phyloP scores from a whole-genome alignment of 2,797 vertebrate genomes.

The Gambusia yucatana region DNA sequence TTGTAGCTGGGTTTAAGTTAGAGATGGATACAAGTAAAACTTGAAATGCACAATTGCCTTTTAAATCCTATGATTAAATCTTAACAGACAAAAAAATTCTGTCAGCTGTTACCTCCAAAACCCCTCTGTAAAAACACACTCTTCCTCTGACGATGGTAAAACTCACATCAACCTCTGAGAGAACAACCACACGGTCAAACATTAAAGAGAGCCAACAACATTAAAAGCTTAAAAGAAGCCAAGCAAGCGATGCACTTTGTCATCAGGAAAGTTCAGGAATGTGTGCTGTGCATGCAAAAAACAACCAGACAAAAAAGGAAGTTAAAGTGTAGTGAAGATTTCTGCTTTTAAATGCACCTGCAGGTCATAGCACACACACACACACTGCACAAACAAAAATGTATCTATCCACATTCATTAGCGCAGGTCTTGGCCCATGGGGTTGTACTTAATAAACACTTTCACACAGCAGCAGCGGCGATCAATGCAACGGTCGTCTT shows the following conservation, averaged over 20 bases:
- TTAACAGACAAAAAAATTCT: constrained; percentile 37
- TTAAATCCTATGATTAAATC: constrained; percentile 24
- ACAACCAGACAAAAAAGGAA: constrained; percentile 22
- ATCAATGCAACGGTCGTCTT: constrained; percentile 61
- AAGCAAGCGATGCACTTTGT: constrained; percentile 11
- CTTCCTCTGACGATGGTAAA: constrained; percentile 18
- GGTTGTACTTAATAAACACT: constrained; percentile 50
- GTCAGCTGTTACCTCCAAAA: constrained; percentile 40
- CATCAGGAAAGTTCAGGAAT: constrained; percentile 32
- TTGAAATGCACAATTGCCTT: constrained; percentile 19
- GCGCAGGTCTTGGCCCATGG: constrained; percentile 44
- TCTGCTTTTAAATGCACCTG: constrained; percentile 43
- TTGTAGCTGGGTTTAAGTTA: background rate
- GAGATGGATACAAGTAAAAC: constrained; percentile 11
- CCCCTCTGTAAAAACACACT: constrained; percentile 10
- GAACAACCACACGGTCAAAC: constrained; percentile 24
- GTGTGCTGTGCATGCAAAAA: constrained; percentile 33
- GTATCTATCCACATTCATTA: constrained; percentile 41
- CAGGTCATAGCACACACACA: constrained; percentile 4
- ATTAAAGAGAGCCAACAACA: background rate
- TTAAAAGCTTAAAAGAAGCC: constrained; percentile 23
- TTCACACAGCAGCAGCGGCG: constrained; percentile 35
- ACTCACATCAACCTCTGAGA: constrained; percentile 21
- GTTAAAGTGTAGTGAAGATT: background rate
- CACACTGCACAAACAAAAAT: constrained; percentile 8